A percentile compares a stretch with the other conserved stretches of the same genome.
These are phyloP conservation scores for Ornithoptera priamus DNA, from an alignment of 2,888 invertebrate species.

Conservation along the genomic window DNA sequence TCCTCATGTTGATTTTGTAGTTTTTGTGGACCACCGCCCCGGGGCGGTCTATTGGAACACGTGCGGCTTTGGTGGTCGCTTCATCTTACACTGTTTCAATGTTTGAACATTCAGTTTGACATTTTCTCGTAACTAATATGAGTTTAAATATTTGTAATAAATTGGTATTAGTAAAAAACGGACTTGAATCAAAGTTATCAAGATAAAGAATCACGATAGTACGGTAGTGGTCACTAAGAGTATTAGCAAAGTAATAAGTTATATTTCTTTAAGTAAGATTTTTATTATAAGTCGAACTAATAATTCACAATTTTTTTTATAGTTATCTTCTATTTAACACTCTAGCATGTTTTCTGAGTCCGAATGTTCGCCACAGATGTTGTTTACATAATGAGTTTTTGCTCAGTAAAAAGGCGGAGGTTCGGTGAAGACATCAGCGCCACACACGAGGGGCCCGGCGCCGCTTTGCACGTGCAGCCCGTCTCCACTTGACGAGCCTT, in stretches of 20 bases:
- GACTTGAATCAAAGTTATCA: too few relatives aligned
- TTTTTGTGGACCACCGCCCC: constrained; percentile 22
- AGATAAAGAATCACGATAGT: too few relatives aligned
- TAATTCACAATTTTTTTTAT: not conserved
- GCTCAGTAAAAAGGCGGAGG: constrained; percentile 41
- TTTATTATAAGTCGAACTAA: too few relatives aligned
- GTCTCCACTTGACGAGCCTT: constrained; percentile 37
- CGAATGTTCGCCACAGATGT: constrained; percentile 22
- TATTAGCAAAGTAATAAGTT: too few relatives aligned
- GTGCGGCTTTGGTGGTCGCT: constrained; percentile 26
- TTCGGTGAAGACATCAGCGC: constrained; percentile 31
- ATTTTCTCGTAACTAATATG: not conserved
- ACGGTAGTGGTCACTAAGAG: too few relatives aligned
- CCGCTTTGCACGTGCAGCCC: constrained; percentile 46
- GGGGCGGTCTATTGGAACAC: constrained; percentile 2
- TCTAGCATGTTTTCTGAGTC: not conserved
- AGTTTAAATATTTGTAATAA: not conserved
- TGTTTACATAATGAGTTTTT: constrained; percentile 54
- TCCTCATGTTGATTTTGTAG: constrained; percentile 22
- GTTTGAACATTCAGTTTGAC: constrained; percentile 11
- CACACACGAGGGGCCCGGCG: constrained; percentile 40
- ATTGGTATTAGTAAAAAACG: too few relatives aligned
- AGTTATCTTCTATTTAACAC: not conserved
- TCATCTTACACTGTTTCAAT: constrained; percentile 7
- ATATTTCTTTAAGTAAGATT: too few relatives aligned